A percentile compares a stretch with the other conserved stretches of the same genome.
Evolutionary conservation across 2,797 vertebrate species (phyloP).

Genomic region (Danio albolineatus): DNA sequence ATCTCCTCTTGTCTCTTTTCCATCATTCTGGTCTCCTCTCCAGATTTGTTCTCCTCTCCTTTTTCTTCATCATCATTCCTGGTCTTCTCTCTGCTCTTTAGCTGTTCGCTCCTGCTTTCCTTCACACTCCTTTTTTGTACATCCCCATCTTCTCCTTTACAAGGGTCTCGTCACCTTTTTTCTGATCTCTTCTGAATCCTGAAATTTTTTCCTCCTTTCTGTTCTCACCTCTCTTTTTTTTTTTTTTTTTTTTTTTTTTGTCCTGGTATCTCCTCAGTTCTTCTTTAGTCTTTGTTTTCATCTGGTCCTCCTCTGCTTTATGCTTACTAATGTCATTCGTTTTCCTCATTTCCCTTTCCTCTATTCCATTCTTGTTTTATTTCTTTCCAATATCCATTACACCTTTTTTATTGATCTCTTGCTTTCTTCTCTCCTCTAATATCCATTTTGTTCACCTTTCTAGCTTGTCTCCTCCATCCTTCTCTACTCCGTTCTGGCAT

Average conservation of each 20-base stretch:
- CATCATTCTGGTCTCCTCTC: background rate
- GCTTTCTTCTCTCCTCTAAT: background rate
- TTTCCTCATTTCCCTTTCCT: no score
- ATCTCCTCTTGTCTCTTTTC: background rate
- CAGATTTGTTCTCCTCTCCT: background rate
- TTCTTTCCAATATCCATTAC: background rate
- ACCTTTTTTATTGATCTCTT: background rate
- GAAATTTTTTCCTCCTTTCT: no score
- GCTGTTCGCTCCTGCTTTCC: no score
- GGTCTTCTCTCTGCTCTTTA: background rate
- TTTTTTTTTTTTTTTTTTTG: no score
- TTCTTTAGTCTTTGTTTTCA: no score
- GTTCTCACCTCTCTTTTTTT: no score
- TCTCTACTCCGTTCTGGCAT: no score
- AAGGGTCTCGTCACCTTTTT: background rate
- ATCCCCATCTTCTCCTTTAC: background rate
- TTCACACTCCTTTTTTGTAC: background rate
- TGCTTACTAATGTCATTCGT: no score
- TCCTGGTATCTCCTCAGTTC: no score
- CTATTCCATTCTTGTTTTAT: no score
- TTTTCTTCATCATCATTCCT: no score
- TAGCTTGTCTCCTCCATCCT: background rate
- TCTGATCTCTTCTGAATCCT: background rate
- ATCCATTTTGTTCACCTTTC: constrained; percentile 1
- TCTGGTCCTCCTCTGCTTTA: no score